These are phyloP conservation scores for Toxotes chatareus DNA, from an alignment of 2,113 vertebrate genomes.

Conservation along the genomic window DNA sequence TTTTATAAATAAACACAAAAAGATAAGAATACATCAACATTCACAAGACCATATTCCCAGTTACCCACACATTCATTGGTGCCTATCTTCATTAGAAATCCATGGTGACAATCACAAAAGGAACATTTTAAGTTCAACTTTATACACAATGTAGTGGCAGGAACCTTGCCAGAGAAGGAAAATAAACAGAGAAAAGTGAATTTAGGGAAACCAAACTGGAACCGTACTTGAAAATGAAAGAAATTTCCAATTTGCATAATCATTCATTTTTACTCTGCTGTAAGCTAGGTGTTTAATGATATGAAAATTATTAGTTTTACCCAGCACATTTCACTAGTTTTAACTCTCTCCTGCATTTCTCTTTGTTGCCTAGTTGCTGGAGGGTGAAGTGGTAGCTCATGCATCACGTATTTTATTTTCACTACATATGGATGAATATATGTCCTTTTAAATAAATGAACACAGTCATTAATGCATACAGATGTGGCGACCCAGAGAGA, in stretches of 20 bases:
- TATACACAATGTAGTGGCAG: constrained; percentile 1
- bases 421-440: constrained; percentile 22
- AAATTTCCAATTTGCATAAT: constrained; percentile 11
- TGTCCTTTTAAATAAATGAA: constrained; percentile 17
- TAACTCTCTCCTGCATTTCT: constrained; percentile 15
- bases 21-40: constrained; percentile 33
- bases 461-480: constrained; percentile 24
- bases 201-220: neutral
- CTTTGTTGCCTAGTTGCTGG: neutral
- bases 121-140: constrained; percentile 17
- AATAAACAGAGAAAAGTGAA: constrained; percentile 9
- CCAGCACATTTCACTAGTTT: neutral
- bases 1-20: constrained; percentile 70
- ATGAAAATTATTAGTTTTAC: neutral
- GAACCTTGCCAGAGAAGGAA: neutral
- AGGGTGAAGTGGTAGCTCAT: neutral
- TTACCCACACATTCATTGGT: constrained; percentile 71
- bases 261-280: constrained; percentile 1
- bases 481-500: constrained; percentile 22
- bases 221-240: neutral
- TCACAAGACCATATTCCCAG: constrained; percentile 22
- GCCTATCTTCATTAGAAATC: constrained; percentile 28
- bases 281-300: neutral
- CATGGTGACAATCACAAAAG: constrained; percentile 22
- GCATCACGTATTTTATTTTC: constrained; percentile 2